A percentile compares a stretch with the other conserved stretches of the same genome.
phyloP scores from a whole-genome alignment of 2,113 vertebrate genomes.

The Gila orcuttii region DNA sequence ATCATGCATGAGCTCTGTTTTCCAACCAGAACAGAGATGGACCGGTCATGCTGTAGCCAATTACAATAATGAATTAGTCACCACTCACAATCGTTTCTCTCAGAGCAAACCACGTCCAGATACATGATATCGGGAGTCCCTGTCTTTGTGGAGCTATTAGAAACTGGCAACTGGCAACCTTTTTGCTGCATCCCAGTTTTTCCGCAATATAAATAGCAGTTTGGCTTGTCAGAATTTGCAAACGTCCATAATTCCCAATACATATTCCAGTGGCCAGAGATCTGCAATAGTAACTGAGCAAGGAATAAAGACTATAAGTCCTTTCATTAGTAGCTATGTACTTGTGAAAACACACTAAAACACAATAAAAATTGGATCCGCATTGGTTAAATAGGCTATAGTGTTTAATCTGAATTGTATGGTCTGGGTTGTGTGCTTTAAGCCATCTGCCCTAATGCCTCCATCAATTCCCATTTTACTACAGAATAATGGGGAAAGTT shows the following conservation, averaged over 20 bases:
- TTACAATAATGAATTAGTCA: slow-evolving; percentile 45
- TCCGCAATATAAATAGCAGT: slow-evolving; percentile 3
- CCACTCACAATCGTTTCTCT: background rate
- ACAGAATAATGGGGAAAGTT: slow-evolving; percentile 3
- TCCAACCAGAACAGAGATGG: slow-evolving; percentile 6
- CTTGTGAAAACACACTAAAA: background rate
- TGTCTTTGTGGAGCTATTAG: background rate
- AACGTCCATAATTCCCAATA: background rate
- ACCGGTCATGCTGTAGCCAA: slow-evolving; percentile 7
- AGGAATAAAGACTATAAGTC: background rate
- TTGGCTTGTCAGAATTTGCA: background rate
- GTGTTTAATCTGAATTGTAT: background rate
- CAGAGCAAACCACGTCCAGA: background rate
- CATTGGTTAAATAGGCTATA: background rate
- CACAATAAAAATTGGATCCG: background rate
- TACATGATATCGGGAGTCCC: background rate
- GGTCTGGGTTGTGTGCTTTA: background rate
- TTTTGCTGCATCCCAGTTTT: background rate
- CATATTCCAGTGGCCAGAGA: background rate
- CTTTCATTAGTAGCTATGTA: background rate
- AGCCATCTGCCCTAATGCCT: background rate
- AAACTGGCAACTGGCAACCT: background rate
- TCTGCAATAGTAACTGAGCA: background rate
- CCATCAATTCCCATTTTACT: slow-evolving; percentile 17
- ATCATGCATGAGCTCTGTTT: slow-evolving; percentile 33